phyloP scores from a whole-genome alignment of 2,888 invertebrate genomes.

The Sthenelais limicola region DNA sequence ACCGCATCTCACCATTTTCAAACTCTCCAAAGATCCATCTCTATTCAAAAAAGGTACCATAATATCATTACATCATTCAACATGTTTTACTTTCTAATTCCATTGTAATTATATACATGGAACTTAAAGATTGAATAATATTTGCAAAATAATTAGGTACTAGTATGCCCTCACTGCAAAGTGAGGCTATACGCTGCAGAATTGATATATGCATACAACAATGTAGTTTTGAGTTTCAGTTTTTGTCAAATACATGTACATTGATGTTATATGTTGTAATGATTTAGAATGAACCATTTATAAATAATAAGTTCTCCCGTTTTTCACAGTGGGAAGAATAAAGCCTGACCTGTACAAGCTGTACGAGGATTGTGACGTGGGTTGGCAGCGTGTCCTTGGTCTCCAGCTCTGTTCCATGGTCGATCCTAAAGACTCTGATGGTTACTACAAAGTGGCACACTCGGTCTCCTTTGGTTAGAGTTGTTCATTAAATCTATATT shows the following conservation, averaged over 20 bases:
- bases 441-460: conserved; percentile 50
- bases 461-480: conserved; percentile 36
- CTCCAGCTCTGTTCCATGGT: conserved; percentile 48
- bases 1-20: conserved; percentile 56
- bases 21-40: conserved; percentile 49
- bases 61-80: too few relatives aligned
- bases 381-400: conserved; percentile 29
- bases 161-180: too few relatives aligned
- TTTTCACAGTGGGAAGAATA: conserved; percentile 41
- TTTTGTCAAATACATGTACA: too few relatives aligned
- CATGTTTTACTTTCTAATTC: too few relatives aligned
- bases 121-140: too few relatives aligned
- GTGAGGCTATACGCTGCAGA: too few relatives aligned
- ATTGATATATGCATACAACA: too few relatives aligned
- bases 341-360: conserved; percentile 39
- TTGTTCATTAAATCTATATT: background rate
- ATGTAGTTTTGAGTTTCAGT: too few relatives aligned
- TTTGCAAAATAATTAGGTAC: too few relatives aligned
- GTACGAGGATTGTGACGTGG: conserved; percentile 37
- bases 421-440: conserved; percentile 40
- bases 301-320: background rate
- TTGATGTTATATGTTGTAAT: background rate
- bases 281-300: too few relatives aligned
- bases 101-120: too few relatives aligned
- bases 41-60: conserved; percentile 23